Base-by-base conservation (phyloP, 2,113 vertebrate species). In the Hippocampus zosterae region DNA sequence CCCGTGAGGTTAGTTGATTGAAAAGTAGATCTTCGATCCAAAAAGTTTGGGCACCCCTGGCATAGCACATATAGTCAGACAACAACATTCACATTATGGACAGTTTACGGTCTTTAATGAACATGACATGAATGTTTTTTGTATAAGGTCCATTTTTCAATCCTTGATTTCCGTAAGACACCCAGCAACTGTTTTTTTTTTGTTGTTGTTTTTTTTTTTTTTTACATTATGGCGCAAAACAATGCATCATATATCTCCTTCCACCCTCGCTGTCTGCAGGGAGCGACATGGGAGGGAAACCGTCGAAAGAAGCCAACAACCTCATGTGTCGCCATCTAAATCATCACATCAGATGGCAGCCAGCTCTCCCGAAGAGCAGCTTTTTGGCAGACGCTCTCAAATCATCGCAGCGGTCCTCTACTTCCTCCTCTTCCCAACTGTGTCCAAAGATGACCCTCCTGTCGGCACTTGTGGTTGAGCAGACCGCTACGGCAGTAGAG, bases 371-470 rank as follows among this genome's bases (percentile, higher is more conserved):
- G 83, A 85, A 81, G 68, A 80, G 73, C 62, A 69, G 59, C 52
- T 55, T 79, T 84, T 81, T 88, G 87, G 85, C 89, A 77, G 71
- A 80, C 33, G 7, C n/a, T 7, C 55, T 68, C 37, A 60, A 77
- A 74, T 81, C 79, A 81, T 78, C 83, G 68, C 48, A 37, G 33
- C 33, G 33, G 33, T 37, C 33, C 5, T 37, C 33, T 37, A 37
- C 33, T 37, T 37, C 61, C 81, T 33, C 68, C 69, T 69, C 81
- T 72, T 78, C 78, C 85, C 85, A 73, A 86, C 87, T 86, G 88
- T 83, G 84, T 81, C 75, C 75, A 78, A 89, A 88, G 82, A 82
- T 82, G 88, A 86, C 85, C 81, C 77, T 76, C 71, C 80, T 77
- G 72, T 83, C 85, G 74, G 82, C 82, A 74, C 67, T 77, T 81